Evolutionary conservation across 2,888 invertebrate genomes (phyloP), one percentile per base, ranked within the genome.

Genomic region (Aspidiotus destructor): DNA sequence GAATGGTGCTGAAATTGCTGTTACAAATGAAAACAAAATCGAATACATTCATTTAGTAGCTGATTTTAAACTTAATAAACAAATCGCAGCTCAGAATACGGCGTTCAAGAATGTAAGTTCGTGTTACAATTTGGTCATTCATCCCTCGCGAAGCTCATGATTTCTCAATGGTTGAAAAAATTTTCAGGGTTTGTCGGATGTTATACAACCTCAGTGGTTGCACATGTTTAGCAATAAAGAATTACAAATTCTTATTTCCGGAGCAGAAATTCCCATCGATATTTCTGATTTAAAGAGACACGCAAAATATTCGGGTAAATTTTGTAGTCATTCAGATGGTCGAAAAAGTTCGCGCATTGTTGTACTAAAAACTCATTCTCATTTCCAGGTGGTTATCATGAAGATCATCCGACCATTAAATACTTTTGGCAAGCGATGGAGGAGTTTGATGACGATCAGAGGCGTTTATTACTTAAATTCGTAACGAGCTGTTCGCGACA

Each of bases 401-500:
- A 82, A 11, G 85, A 88, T 62, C 93, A 95, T 80, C 87, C 87
- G 3, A 93, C 92, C 0, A 92, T 97, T 71, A 76, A 83, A 71
- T 81, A 84, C 69, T 98, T 98, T 79, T 98, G 98, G 98, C 84
- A 85, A 73, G 91, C 92, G 53, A 83, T 97, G 9, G 83, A 85
- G 68, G 82, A 83, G 60, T 93, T 98, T 77, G 86, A 85, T 64
- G 92, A 93, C 77, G 81, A 83, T 67, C 91, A 95, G 77, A 86
- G 88, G 71, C 82, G 94, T 70, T 89, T 91, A 75, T 80, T 99
- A 65, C 81, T 99, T 9, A 96, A 96, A 79, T 99, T 99, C 80
- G 97, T 98, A 55, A 99, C 99, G 2, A 95, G 96, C 76, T 98
- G 98, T 76, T 98, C 98, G 0, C 80, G 97, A 70, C 95, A 98